Conservation (phyloP, 2,113 vertebrate species). For the Pygoscelis adeliae region DNA sequence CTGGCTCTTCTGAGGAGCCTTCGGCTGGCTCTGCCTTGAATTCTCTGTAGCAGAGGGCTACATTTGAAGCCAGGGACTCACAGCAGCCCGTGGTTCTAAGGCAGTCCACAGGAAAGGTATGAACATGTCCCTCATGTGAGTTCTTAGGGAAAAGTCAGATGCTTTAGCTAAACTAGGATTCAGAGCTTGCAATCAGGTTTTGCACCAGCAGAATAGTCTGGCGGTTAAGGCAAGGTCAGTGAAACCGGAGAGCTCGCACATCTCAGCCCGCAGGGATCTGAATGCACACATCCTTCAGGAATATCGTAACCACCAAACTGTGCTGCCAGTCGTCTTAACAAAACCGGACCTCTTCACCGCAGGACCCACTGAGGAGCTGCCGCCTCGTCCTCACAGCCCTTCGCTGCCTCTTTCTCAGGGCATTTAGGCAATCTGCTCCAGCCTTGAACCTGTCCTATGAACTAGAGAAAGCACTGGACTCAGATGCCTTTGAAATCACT, state of each 20-base stretch:
- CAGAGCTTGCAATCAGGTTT: not conserved
- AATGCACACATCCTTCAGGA: not conserved
- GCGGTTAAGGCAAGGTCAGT: not conserved
- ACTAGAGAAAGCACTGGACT: not conserved
- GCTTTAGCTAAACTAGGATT: not conserved
- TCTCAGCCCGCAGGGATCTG: not conserved
- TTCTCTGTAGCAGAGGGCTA: not conserved
- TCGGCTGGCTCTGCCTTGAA: not conserved
- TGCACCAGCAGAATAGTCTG: not conserved
- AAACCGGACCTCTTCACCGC: not conserved
- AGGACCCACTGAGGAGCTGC: not conserved
- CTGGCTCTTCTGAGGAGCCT: not conserved
- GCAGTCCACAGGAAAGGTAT: not conserved
- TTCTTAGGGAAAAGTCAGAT: not conserved
- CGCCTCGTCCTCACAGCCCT: not conserved
- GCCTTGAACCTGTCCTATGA: not conserved
- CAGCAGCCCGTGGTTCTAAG: not conserved
- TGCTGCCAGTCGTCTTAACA: rapidly evolving
- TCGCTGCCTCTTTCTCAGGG: not conserved
- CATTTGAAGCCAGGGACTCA: not conserved
- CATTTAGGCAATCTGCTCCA: not conserved
- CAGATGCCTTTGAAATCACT: slow-evolving; percentile 6
- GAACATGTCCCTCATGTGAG: not conserved
- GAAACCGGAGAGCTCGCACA: rapidly evolving
- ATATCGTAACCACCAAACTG: not conserved